Conservation (phyloP, 2,888 invertebrate species). For the Xanthorhoe spadicearia region DNA sequence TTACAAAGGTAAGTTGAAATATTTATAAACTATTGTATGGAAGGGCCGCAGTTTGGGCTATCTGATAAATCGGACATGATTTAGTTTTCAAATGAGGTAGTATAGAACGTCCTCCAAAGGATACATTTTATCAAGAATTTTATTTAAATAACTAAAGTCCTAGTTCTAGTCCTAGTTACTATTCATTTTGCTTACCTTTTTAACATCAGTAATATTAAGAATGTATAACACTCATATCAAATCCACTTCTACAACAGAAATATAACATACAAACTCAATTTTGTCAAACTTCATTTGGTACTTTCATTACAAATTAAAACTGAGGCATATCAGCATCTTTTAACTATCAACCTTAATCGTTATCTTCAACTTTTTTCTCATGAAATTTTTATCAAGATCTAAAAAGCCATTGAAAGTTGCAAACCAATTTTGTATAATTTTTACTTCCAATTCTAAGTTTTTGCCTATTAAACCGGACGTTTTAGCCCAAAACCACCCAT, state of each 20-base stretch:
- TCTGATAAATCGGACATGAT: conserved; percentile 20
- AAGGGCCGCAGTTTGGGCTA: conserved; percentile 29
- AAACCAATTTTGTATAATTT: conserved; percentile 48
- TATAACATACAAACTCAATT: too few relatives aligned
- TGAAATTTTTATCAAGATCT: conserved; percentile 13
- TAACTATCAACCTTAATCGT: not conserved
- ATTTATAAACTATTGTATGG: conserved; percentile 61
- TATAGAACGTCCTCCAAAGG: not conserved
- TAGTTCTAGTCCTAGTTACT: not conserved
- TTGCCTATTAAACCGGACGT: conserved; percentile 66
- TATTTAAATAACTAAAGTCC: too few relatives aligned
- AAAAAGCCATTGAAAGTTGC: conserved; percentile 13
- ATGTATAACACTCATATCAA: not conserved
- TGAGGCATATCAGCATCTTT: not conserved
- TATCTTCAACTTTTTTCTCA: not conserved
- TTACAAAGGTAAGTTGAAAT: conserved; percentile 63
- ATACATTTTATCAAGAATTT: not conserved
- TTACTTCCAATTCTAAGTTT: conserved; percentile 63
- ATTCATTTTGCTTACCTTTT: too few relatives aligned
- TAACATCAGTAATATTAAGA: not conserved
- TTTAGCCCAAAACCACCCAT: conserved; percentile 70
- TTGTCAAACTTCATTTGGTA: too few relatives aligned
- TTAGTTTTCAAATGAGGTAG: not conserved
- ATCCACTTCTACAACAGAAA: too few relatives aligned
- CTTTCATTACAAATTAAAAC: too few relatives aligned